Base-by-base conservation (phyloP, 2,797 vertebrate species). In the Tauraco hartlaubi region DNA sequence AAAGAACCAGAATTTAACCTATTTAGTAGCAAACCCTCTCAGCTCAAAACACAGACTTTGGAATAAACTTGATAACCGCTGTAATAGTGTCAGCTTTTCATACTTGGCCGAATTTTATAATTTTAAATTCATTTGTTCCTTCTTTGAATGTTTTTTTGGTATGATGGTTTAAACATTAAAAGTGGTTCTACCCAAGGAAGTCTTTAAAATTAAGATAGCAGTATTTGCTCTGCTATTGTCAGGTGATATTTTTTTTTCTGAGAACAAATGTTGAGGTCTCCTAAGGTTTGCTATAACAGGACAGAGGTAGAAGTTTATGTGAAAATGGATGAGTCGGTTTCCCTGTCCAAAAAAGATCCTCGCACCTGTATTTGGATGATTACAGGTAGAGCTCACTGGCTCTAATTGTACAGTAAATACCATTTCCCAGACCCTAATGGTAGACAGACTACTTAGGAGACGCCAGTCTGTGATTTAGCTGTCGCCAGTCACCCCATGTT, bases 371-470 rank as follows among this genome's bases (percentile, higher is more conserved):
- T 98, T 98, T 98, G 98, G 98, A 98, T 99, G 99, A 99, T 99
- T 99, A 98, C 99, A 99, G 99, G 99, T 99, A 99, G 98, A 99
- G 98, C 98, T 98, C 96, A 94, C 97, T 98, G 98, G 97, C 98
- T 99, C 98, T 99, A 99, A 99, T 99, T 99, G 99, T 99, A 99
- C 98, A 99, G 99, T 99, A 99, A 99, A 99, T 98, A 98, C 98
- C 94, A 97, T 99, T 99, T 98, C 98, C 98, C 98, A 98, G 98
- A 98, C 98, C 94, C 98, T 99, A 99, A 99, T 99, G 98, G 98
- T 98, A 98, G 98, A 98, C 98, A 98, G 98, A 98, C 98, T 99
- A 97, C 98, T 97, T 98, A 97, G 94, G 98, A 98, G 99, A 99
- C 98, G 98, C 99, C 99, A 99, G 98, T 97, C 98, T 99, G 98